A percentile compares a stretch with the other conserved stretches of the same genome.
Evolutionary conservation across 2,888 invertebrate species (phyloP).

Genomic region (Coenonympha glycerion): DNA sequence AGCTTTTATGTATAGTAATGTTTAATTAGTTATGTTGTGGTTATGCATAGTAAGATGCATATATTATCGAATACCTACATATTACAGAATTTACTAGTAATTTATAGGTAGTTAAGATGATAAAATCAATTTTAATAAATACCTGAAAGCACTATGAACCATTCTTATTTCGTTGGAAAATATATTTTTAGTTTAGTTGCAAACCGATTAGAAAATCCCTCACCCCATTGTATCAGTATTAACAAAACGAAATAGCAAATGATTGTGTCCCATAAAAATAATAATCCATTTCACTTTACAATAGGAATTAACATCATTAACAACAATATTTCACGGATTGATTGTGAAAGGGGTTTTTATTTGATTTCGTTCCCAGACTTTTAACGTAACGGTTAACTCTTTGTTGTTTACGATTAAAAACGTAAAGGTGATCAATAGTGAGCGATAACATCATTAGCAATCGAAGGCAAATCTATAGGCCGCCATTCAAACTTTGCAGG

Average conservation of each 20-base stretch:
- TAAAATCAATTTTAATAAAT: too few relatives aligned
- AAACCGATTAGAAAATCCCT: too few relatives aligned
- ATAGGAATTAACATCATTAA: constrained; percentile 32
- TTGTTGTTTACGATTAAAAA: constrained; percentile 36
- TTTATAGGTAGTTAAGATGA: too few relatives aligned
- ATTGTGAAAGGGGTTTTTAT: constrained; percentile 10
- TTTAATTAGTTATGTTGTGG: too few relatives aligned
- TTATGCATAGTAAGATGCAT: too few relatives aligned
- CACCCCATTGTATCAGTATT: too few relatives aligned
- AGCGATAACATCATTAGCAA: constrained; percentile 67
- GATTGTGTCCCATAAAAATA: neutral
- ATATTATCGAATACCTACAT: too few relatives aligned
- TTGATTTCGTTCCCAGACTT: constrained; percentile 22
- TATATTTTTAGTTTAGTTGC: too few relatives aligned
- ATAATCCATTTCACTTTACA: neutral
- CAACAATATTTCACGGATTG: constrained; percentile 29
- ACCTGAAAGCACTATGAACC: too few relatives aligned
- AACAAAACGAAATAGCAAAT: neutral
- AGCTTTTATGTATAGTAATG: too few relatives aligned
- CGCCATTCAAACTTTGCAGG: constrained; percentile 36
- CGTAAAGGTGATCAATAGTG: constrained; percentile 38
- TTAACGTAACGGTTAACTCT: constrained; percentile 54
- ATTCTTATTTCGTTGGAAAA: too few relatives aligned
- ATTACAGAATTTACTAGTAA: too few relatives aligned
- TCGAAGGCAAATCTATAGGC: constrained; percentile 50